Conservation (phyloP, 2,113 vertebrate genomes). For the Macrotus californicus region DNA sequence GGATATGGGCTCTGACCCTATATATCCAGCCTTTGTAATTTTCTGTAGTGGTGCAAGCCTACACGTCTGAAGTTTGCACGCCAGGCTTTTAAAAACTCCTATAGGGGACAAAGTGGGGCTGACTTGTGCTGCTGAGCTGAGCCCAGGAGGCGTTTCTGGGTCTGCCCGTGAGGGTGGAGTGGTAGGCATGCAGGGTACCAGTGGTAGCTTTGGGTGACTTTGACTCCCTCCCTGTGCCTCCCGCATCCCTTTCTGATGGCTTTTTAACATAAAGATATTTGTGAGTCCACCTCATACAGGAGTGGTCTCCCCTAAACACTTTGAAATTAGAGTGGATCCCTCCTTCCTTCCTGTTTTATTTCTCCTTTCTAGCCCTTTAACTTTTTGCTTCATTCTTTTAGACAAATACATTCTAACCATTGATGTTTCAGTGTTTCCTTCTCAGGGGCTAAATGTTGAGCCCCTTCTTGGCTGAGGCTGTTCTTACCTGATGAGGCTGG, state of each 20-base stretch:
- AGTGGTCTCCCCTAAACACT: background rate
- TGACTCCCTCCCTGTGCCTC: background rate
- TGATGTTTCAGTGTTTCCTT: background rate
- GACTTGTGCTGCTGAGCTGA: background rate
- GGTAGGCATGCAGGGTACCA: background rate
- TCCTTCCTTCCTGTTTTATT: background rate
- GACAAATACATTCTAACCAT: background rate
- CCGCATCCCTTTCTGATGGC: background rate
- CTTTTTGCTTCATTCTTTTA: background rate
- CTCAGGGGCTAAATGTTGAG: background rate
- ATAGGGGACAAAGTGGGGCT: background rate
- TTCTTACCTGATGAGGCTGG: background rate
- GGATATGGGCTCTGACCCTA: background rate
- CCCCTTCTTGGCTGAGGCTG: background rate
- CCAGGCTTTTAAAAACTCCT: background rate
- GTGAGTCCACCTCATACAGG: background rate
- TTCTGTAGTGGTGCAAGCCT: background rate
- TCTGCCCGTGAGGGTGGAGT: background rate
- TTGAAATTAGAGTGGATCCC: background rate
- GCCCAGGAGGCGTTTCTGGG: background rate
- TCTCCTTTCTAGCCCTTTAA: background rate
- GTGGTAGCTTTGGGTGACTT: background rate
- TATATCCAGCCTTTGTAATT: background rate
- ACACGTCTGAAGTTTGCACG: background rate
- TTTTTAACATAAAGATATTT: background rate